Evolutionary conservation across 2,113 vertebrate genomes (phyloP).

Genomic region (Vireo altiloquus): DNA sequence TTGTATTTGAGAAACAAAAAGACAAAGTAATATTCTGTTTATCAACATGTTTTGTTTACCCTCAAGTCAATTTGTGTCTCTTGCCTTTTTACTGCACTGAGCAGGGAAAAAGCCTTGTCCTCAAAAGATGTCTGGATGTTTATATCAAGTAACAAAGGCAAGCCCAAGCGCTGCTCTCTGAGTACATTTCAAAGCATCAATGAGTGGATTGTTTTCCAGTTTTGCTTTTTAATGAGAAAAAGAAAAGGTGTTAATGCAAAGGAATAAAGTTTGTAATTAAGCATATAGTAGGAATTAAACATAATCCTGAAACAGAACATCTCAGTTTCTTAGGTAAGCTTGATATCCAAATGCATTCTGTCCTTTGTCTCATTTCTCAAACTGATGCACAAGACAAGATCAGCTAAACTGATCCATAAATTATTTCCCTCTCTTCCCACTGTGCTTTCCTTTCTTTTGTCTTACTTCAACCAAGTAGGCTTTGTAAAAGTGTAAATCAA

Average conservation of each 20-base stretch:
- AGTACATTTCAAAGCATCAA: background rate
- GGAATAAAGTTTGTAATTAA: background rate
- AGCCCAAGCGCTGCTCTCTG: background rate
- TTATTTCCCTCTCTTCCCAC: background rate
- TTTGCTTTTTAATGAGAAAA: background rate
- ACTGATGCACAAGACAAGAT: background rate
- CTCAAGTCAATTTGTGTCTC: background rate
- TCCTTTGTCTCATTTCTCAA: background rate
- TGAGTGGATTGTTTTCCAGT: background rate
- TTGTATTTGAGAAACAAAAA: background rate
- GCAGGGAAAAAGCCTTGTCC: background rate
- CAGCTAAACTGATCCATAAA: background rate
- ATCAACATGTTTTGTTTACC: background rate
- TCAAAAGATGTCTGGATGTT: background rate
- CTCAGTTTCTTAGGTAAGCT: background rate
- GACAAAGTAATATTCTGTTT: background rate
- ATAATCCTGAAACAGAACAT: background rate
- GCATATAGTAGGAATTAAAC: background rate
- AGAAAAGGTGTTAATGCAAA: background rate
- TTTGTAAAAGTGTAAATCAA: background rate
- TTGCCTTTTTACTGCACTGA: background rate
- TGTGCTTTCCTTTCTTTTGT: background rate
- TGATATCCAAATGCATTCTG: background rate
- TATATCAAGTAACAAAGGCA: background rate
- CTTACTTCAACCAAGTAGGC: background rate